These are phyloP conservation scores for Corythornis madagascariensis DNA, from an alignment of 2,113 vertebrate species.

Conservation along the genomic window DNA sequence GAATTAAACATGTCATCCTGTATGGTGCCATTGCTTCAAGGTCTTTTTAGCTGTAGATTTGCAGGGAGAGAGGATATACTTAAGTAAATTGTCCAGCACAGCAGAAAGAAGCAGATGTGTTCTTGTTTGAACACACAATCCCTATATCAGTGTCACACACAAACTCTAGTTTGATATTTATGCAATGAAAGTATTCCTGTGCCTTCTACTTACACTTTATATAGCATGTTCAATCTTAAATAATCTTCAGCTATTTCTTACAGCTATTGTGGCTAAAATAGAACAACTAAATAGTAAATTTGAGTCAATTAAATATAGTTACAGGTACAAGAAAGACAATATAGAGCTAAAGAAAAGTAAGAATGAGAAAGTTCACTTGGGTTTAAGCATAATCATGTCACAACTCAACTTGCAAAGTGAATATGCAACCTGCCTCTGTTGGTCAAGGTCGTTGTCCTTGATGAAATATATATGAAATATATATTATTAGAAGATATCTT, in stretches of 20 bases:
- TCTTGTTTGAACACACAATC: neutral
- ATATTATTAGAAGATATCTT: neutral
- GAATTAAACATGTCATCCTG: neutral
- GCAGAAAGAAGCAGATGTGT: neutral
- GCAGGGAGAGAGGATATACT: neutral
- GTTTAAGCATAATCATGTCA: neutral
- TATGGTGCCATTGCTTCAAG: neutral
- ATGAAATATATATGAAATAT: neutral
- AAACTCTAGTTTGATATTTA: neutral
- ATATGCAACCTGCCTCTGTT: neutral
- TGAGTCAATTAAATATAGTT: neutral
- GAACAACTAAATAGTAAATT: neutral
- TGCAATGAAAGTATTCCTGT: neutral
- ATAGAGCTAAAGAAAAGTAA: neutral
- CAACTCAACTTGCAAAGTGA: neutral
- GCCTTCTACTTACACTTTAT: neutral
- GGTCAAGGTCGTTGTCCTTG: neutral
- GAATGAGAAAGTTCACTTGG: neutral
- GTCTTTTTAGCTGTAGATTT: neutral
- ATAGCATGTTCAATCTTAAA: neutral
- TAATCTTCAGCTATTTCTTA: neutral
- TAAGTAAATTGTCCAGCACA: neutral
- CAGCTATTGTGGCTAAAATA: neutral
- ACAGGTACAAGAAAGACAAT: neutral
- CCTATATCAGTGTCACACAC: neutral